These are phyloP conservation scores for Rhopilema esculentum DNA, from an alignment of 30 jellyfish, hydroid and myxozoan genomes.

Conservation along the genomic window DNA sequence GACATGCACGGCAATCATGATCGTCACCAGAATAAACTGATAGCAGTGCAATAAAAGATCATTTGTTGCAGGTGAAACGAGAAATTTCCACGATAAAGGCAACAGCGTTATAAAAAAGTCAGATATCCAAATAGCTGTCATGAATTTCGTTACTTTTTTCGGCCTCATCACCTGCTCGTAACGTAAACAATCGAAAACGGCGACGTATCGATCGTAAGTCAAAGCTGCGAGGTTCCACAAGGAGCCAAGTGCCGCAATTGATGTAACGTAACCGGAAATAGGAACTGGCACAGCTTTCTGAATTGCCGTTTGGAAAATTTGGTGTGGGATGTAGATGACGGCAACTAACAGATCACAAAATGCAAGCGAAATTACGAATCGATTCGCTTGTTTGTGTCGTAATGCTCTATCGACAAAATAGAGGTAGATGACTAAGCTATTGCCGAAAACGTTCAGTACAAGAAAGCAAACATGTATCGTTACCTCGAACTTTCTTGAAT, in stretches of 20 bases:
- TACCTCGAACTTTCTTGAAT: neutral
- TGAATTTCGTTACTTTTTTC: conserved; percentile 5
- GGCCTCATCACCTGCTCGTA: conserved; percentile 54
- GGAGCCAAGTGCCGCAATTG: conserved; percentile 57
- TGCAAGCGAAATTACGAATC: conserved; percentile 65
- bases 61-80: neutral
- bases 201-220: conserved; percentile 70
- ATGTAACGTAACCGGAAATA: conserved; percentile 56
- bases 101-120: conserved; percentile 20
- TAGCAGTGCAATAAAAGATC: conserved; percentile 27
- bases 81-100: conserved; percentile 60
- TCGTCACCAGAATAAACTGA: conserved; percentile 33
- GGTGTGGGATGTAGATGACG: conserved; percentile 58
- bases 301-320: conserved; percentile 40
- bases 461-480: conserved; percentile 7
- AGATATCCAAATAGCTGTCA: conserved; percentile 48
- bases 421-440: conserved; percentile 50
- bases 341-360: conserved; percentile 62
- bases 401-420: conserved; percentile 41
- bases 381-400: conserved; percentile 39
- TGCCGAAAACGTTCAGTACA: conserved; percentile 49
- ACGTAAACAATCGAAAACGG: conserved; percentile 52
- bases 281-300: conserved; percentile 34
- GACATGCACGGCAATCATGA: conserved; percentile 11
- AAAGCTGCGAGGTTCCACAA: conserved; percentile 62